Base-by-base conservation (phyloP, 1,140 invertebrate genomes). In the Episyrphus balteatus region DNA sequence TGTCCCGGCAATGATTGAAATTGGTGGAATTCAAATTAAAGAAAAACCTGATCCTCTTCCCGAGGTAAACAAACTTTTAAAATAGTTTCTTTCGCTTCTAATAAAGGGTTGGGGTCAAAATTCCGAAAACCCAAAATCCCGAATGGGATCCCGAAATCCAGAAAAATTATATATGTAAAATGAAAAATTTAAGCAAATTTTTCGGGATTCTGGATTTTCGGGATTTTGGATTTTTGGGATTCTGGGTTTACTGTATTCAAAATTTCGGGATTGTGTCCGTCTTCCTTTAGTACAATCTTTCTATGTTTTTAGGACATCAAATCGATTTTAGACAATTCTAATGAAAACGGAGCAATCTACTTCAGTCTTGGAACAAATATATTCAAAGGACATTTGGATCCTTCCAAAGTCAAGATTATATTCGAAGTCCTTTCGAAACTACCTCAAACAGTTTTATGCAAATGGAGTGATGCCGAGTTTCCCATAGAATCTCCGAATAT, bases 281-380 rank as follows among this genome's bases (percentile, higher is more conserved):
- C 40, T 19, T n/a, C 52, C 9, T 39, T 42, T 19, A 33, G 15
- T 13, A 10, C 26, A 34, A 46, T 39, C 42, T 50, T 26, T 7
- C 5, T 18, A 34, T 32, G 5, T 42, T 42, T 44, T 44, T 43
- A 73, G 70, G 70, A 77, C 46, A 50, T 76, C 12, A 51, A 75
- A 58, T 48, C 64, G 5, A 74, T 69, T 46, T 44, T 79, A 15
- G 70, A 74, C 33, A 56, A 61, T 12, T 50, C 54, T 8, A 58
- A 65, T 2, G 64, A 66, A 7, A 55, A 74, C 19, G 77, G 77
- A 2, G 70, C 73, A 10, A 70, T 81, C 38, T 76, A 75, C 46
- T 73, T 81, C 49, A 77, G 75, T 52, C 64, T 80, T 32, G 78
- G 79, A 3, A 70, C 71, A 8, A 74, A 70, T 44, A 50, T 75